Evolutionary conservation across 1,140 invertebrate genomes (phyloP).

Genomic region (Gryon sp.): DNA sequence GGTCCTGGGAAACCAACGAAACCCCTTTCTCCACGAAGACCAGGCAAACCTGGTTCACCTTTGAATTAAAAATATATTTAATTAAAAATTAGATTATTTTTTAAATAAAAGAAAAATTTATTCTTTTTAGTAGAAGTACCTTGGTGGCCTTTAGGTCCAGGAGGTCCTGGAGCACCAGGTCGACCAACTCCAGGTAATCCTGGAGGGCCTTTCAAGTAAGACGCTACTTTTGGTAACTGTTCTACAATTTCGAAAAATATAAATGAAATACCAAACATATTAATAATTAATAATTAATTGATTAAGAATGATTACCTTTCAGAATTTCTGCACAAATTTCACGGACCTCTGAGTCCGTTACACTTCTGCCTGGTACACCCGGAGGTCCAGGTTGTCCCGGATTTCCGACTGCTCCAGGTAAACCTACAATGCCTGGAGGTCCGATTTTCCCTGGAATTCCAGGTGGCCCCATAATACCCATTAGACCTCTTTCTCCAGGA

Average conservation of each 20-base stretch:
- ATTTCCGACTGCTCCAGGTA: slow-evolving; percentile 75
- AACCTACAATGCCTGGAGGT: slow-evolving; percentile 74
- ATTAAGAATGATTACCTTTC: slow-evolving; percentile 75
- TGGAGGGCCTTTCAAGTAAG: slow-evolving; percentile 82
- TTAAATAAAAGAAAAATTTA: slow-evolving; percentile 7
- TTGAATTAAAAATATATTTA: slow-evolving; percentile 6
- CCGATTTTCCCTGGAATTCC: slow-evolving; percentile 79
- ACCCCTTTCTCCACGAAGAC: slow-evolving; percentile 82
- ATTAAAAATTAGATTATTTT: background rate
- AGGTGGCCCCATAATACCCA: slow-evolving; percentile 73
- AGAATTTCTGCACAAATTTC: slow-evolving; percentile 81
- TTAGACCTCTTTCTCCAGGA: slow-evolving; percentile 78
- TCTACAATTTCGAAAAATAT: slow-evolving; percentile 34
- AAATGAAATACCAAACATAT: too few relatives aligned
- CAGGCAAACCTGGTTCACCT: slow-evolving; percentile 80
- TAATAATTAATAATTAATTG: slow-evolving; percentile 3
- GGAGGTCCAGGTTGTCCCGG: slow-evolving; percentile 81
- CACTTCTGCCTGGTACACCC: slow-evolving; percentile 77
- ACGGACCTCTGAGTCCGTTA: slow-evolving; percentile 79
- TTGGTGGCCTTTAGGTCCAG: slow-evolving; percentile 82
- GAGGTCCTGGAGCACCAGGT: slow-evolving; percentile 81
- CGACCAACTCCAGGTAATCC: slow-evolving; percentile 82
- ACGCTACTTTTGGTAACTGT: slow-evolving; percentile 80
- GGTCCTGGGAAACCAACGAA: slow-evolving; percentile 84
- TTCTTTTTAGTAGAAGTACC: slow-evolving; percentile 68